Evolutionary conservation across 2,797 vertebrate genomes (phyloP).

Genomic region (Pseudocheirus occidentalis): DNA sequence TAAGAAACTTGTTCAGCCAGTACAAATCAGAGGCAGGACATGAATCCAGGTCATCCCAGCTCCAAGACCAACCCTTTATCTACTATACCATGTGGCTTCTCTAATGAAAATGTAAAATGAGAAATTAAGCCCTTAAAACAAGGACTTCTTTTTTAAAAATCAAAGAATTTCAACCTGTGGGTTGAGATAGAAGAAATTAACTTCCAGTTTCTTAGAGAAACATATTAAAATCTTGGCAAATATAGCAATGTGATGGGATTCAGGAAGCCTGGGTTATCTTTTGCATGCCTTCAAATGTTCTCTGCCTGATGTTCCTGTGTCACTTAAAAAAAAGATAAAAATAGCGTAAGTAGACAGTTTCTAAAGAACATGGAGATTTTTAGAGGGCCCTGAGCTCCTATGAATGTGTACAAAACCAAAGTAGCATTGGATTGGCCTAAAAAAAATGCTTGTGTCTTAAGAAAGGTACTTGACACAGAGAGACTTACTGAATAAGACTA

Average conservation of each 20-base stretch:
- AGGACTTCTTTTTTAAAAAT: not conserved
- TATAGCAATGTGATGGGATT: fast-evolving
- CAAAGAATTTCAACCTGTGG: not conserved
- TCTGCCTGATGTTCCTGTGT: not conserved
- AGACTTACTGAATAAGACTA: no score
- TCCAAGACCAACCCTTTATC: not conserved
- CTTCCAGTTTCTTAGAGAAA: not conserved
- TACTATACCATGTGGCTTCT: not conserved
- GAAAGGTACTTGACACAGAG: not conserved
- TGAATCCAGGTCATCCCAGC: not conserved
- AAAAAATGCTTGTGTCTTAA: fast-evolving
- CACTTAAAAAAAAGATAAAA: not conserved
- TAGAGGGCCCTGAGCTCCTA: not conserved
- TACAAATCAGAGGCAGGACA: not conserved
- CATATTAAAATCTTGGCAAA: not conserved
- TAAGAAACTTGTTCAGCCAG: not conserved
- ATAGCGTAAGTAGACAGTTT: not conserved
- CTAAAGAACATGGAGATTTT: not conserved
- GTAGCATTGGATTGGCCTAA: not conserved
- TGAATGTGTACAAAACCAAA: not conserved
- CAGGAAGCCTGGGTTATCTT: fast-evolving
- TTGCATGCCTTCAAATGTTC: fast-evolving
- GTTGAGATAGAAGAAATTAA: fast-evolving
- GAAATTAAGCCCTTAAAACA: not conserved
- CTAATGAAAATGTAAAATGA: not conserved